A percentile compares a stretch with the other conserved stretches of the same genome.
Conservation (phyloP, 2,113 vertebrate genomes). For the Eubucco bourcierii region DNA sequence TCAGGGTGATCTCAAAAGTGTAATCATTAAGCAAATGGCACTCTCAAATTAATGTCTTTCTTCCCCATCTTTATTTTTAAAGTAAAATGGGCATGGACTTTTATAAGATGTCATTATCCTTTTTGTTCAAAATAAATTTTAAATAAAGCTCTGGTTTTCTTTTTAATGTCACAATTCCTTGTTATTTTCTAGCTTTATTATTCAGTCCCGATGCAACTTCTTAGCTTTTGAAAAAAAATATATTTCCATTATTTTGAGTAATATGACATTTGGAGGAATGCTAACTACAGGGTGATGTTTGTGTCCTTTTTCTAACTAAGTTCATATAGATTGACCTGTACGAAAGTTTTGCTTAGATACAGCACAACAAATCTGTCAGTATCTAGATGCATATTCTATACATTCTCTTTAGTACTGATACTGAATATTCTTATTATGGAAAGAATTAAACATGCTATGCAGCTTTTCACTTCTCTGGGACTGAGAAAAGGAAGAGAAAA, state of each 20-base stretch:
- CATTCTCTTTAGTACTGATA: not conserved
- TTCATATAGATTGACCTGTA: not conserved
- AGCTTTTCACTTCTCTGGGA: not conserved
- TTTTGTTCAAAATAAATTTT: constrained; percentile 3
- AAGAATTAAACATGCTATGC: not conserved
- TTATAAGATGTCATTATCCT: not conserved
- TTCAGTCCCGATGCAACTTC: not conserved
- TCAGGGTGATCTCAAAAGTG: not conserved
- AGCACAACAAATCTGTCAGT: not conserved
- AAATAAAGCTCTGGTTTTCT: constrained; percentile 26
- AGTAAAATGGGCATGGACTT: constrained; percentile 27
- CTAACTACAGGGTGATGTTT: not conserved
- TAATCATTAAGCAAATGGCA: constrained; percentile 11
- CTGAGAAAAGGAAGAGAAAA: not conserved
- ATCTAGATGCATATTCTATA: not conserved
- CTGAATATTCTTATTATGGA: not conserved
- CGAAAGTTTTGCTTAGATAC: not conserved
- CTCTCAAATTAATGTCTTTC: not conserved
- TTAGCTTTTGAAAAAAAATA: not conserved
- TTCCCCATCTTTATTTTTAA: not conserved
- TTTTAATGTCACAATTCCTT: not conserved
- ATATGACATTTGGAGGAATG: not conserved
- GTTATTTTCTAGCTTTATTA: not conserved
- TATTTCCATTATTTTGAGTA: not conserved
- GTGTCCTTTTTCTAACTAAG: not conserved